Evolutionary conservation across 2,113 vertebrate species (phyloP).

Genomic region (Trematomus loennbergii): DNA sequence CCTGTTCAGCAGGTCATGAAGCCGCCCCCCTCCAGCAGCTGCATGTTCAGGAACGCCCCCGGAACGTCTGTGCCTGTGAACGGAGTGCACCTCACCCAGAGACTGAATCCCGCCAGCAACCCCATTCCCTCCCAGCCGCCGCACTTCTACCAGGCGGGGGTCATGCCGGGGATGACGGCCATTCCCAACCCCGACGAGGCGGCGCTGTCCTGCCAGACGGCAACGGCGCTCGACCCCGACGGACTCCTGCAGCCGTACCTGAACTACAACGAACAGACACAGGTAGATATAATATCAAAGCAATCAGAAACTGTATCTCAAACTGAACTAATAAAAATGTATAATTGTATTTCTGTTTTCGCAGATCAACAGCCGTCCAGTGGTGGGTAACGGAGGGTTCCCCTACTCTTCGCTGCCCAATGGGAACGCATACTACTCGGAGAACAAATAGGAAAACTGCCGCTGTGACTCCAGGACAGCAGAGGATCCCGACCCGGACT

Average conservation of each 20-base stretch:
- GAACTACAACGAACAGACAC: constrained; percentile 67
- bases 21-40: constrained; percentile 14
- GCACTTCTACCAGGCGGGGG: constrained; percentile 55
- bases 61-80: constrained; percentile 18
- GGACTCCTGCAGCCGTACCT: constrained; percentile 48
- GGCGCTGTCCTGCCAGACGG: constrained; percentile 23
- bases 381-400: constrained; percentile 56
- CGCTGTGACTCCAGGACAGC: constrained; percentile 36
- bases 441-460: constrained; percentile 70
- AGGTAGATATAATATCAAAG: constrained; percentile 60
- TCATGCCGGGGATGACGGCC: constrained; percentile 17
- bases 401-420: constrained; percentile 58
- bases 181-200: constrained; percentile 47
- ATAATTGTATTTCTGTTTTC: not conserved
- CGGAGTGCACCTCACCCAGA: constrained; percentile 17
- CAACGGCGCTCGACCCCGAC: constrained; percentile 36
- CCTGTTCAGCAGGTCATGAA: constrained; percentile 24
- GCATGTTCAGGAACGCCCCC: constrained; percentile 55
- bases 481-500: constrained; percentile 1
- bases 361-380: constrained; percentile 73
- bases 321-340: no score
- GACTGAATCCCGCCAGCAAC: constrained; percentile 6
- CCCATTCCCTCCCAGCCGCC: constrained; percentile 57
- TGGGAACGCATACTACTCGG: constrained; percentile 68
- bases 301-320: no score